Conservation (phyloP, 2,113 vertebrate species). For the Epinephelus lanceolatus region DNA sequence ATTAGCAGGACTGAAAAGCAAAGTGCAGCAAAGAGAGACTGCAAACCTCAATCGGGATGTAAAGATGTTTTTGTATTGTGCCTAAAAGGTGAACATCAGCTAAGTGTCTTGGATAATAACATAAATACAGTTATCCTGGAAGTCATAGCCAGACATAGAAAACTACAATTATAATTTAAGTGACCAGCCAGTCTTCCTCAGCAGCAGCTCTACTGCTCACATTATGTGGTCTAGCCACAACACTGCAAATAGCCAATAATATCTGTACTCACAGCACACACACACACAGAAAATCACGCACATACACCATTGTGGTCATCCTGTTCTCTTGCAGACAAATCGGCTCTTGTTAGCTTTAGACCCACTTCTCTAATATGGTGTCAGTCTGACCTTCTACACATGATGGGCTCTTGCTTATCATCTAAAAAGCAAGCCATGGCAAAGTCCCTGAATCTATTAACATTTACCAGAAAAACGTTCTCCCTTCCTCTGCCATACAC, state of each 20-base stretch:
- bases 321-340: slow-evolving; percentile 10
- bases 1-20: not conserved
- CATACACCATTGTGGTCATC: not conserved
- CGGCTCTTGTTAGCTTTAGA: slow-evolving; percentile 10
- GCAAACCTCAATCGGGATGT: not conserved
- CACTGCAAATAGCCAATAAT: not conserved
- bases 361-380: not conserved
- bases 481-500: not conserved
- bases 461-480: not conserved
- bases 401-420: slow-evolving; percentile 7
- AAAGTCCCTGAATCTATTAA: slow-evolving; percentile 11
- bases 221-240: not conserved
- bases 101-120: not conserved
- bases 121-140: not conserved
- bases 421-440: not conserved
- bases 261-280: not conserved
- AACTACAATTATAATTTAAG: not conserved
- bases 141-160: not conserved
- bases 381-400: slow-evolving; percentile 47
- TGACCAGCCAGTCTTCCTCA: not conserved
- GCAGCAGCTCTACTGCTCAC: not conserved
- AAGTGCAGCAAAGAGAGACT: not conserved
- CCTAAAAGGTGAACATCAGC: not conserved
- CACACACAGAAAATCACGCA: not conserved
- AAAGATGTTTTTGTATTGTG: not conserved